These are phyloP conservation scores for Calvadosia cruxmelitensis DNA, from an alignment of 30 jellyfish, hydroid and myxozoan genomes.

Conservation along the genomic window DNA sequence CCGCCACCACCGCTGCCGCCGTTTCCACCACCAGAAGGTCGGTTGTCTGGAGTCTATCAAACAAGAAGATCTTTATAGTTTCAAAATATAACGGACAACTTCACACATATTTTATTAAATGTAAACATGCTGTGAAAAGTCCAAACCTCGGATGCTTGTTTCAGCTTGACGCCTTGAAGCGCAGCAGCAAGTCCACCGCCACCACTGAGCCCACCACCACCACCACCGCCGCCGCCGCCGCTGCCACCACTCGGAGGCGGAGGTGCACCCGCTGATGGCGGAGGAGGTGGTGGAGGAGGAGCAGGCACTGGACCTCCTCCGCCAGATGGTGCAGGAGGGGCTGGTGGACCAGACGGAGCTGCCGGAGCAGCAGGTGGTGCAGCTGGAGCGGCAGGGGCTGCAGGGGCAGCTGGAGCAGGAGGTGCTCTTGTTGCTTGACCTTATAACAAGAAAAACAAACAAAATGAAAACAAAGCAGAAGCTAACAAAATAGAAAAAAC, in stretches of 20 bases:
- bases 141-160: conserved; percentile 51
- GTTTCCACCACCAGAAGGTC: too few species aligned
- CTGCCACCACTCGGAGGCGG: conserved; percentile 13
- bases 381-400: conserved; percentile 48
- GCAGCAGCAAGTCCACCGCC: conserved; percentile 84
- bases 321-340: conserved; percentile 52
- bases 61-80: too few species aligned
- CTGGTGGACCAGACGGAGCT: conserved; percentile 45
- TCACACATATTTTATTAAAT: too few species aligned
- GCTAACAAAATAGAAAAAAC: too few species aligned
- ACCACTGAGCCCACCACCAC: conserved; percentile 48
- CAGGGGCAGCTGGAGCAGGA: conserved; percentile 27
- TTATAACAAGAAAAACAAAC: too few species aligned
- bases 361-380: conserved; percentile 55
- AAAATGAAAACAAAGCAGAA: too few species aligned
- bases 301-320: conserved; percentile 31
- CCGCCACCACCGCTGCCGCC: neutral
- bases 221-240: too few species aligned
- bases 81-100: too few species aligned
- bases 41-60: too few species aligned
- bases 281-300: conserved; percentile 94
- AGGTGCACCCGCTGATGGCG: conserved; percentile 28
- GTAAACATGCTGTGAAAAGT: too few species aligned
- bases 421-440: conserved; percentile 30
- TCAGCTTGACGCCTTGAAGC: conserved; percentile 38